A percentile compares a stretch with the other conserved stretches of the same genome.
Evolutionary conservation across 1,140 invertebrate genomes (phyloP).

Genomic region (Tetragnatha versicolor): DNA sequence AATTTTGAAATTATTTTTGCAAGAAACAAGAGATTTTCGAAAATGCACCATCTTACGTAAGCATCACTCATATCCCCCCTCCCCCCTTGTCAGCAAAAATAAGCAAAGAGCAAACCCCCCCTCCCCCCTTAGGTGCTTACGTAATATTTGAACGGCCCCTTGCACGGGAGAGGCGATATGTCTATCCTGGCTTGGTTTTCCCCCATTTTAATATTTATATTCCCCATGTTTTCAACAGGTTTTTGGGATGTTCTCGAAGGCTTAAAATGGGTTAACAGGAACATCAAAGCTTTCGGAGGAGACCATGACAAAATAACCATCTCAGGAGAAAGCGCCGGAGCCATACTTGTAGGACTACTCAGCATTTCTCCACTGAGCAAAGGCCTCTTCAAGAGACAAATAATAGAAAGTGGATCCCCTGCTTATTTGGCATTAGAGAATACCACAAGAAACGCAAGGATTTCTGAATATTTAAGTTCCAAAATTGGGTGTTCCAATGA

Average conservation of each 20-base stretch:
- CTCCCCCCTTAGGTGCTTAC: too few relatives aligned
- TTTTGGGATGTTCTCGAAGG: conserved; percentile 88
- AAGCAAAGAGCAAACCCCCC: too few relatives aligned
- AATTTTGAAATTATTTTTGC: too few relatives aligned
- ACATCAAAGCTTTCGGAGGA: conserved; percentile 69
- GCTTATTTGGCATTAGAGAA: background rate
- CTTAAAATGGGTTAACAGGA: conserved; percentile 75
- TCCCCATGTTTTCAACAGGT: conserved; percentile 64
- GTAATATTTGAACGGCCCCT: too few relatives aligned
- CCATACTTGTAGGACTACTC: conserved; percentile 69
- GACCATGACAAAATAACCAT: conserved; percentile 67
- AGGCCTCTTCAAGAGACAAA: conserved; percentile 56
- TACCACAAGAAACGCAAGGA: background rate
- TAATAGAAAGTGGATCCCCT: conserved; percentile 46
- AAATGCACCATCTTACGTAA: too few relatives aligned
- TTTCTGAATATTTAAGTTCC: background rate
- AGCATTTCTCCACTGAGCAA: conserved; percentile 68
- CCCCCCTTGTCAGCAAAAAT: too few relatives aligned
- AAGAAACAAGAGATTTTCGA: too few relatives aligned
- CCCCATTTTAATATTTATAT: too few relatives aligned
- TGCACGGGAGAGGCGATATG: too few relatives aligned
- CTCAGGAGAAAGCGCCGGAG: conserved; percentile 70
- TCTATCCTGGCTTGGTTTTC: too few relatives aligned
- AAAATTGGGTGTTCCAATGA: background rate
- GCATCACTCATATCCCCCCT: too few relatives aligned